These are phyloP conservation scores for Prosopocoilus inquinatus DNA, from an alignment of 2,888 invertebrate genomes.

Conservation along the genomic window DNA sequence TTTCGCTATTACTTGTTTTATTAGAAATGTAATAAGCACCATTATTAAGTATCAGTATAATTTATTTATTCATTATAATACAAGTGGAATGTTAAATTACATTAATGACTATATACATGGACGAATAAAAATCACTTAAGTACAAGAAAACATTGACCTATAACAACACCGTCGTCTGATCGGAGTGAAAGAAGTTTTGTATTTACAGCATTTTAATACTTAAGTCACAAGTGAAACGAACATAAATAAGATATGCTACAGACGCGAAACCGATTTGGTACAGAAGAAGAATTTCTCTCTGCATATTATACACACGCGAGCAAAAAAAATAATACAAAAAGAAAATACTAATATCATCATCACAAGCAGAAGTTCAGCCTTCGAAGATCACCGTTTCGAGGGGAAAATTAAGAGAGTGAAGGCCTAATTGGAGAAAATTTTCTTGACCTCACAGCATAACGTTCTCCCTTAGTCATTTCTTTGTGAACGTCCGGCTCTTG, in stretches of 20 bases:
- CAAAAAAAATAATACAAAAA: background rate
- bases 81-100: constrained; percentile 21
- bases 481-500: constrained; percentile 42
- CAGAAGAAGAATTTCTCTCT: background rate
- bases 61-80: constrained; percentile 17
- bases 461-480: constrained; percentile 51
- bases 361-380: background rate
- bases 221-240: background rate
- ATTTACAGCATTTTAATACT: constrained; percentile 1
- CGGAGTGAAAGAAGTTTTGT: background rate
- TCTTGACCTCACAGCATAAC: constrained; percentile 42
- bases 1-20: too few relatives aligned
- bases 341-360: background rate
- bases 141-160: constrained; percentile 7
- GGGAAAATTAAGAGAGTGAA: constrained; percentile 12
- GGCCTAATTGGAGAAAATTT: constrained; percentile 1
- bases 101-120: constrained; percentile 18
- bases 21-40: too few relatives aligned
- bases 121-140: constrained; percentile 22
- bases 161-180: constrained; percentile 2
- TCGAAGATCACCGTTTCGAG: background rate
- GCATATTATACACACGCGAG: background rate
- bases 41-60: constrained; percentile 7
- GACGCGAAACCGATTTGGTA: background rate
- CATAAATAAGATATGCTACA: constrained; percentile 5